Base-by-base conservation (phyloP, 2,888 invertebrate genomes). In the Sycophila texana region DNA sequence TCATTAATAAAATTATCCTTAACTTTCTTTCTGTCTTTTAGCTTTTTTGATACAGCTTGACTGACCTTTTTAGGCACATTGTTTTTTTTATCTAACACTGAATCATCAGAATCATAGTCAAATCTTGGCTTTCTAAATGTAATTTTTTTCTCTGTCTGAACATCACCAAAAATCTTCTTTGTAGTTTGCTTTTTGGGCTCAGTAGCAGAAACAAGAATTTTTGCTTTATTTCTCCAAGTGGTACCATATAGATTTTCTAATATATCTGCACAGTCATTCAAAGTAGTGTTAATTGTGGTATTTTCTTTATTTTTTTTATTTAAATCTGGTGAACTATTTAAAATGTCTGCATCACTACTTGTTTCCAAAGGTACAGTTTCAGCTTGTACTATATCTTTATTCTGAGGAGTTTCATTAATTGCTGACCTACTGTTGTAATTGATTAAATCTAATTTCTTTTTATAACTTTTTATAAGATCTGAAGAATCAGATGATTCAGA, bases 171-270 rank as follows among this genome's bases (percentile, higher is more conserved):
- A 51, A 82, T 82, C 22, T 75, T 82, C 3, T 76, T 60, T 74
- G 81, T 74, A 7, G 14, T 18, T 60, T 77, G 78, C 72, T 85
- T 87, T 70, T 83, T 85, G 22, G 86, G 85, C 65, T 89, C 87
- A n/a, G 87, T 82, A 5, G 78, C 75, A 30, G 86, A 84, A 20
- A 89, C 47, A 63, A 81, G 70, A 72, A 83, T 79, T 71, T 86
- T 83, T 5, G 86, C 88, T 67, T 88, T 92, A 0, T 91, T 91
- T 83, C 92, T 92, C 93, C 93, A 93, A 12, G 88, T 86, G 63
- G 91, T 90, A n/a, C 93, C 93, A 39, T 93, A 93, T 1, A 93
- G 84, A 77, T 93, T 92, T 22, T 91, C 92, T 66, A 91, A 85
- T 81, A 91, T 88, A 84, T 88, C 86, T 0, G 86, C 87, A 75